Conservation (phyloP, 2,797 vertebrate genomes). For the Lacerta viridis region DNA sequence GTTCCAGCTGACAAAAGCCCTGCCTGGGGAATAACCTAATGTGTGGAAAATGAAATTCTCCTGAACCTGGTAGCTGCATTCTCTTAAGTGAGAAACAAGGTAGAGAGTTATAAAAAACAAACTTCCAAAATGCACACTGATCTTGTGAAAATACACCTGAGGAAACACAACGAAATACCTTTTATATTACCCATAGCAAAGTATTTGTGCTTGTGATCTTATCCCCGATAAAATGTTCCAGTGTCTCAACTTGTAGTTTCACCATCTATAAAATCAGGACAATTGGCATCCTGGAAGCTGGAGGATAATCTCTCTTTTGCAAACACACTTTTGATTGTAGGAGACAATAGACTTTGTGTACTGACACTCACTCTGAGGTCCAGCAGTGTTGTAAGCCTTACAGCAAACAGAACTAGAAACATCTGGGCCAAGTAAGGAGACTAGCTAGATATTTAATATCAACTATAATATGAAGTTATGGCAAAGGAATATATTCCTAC, state of each 20-base stretch:
- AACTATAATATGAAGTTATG: not conserved
- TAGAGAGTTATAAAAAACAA: too few species aligned
- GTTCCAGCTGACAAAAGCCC: too few species aligned
- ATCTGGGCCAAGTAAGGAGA: not conserved
- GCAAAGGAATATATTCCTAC: not conserved
- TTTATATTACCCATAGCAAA: too few species aligned
- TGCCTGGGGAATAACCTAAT: too few species aligned
- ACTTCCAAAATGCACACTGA: too few species aligned
- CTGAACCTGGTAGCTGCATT: too few species aligned
- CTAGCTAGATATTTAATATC: not conserved
- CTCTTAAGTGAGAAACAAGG: too few species aligned
- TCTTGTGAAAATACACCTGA: too few species aligned
- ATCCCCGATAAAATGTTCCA: not conserved
- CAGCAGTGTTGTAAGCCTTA: not conserved
- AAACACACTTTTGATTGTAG: not conserved
- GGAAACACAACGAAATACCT: too few species aligned
- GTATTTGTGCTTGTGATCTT: too few species aligned
- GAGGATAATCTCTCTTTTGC: not conserved
- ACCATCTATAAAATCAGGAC: not conserved
- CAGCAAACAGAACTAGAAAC: not conserved
- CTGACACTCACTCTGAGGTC: not conserved
- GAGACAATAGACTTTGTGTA: not conserved
- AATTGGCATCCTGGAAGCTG: not conserved
- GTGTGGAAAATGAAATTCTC: too few species aligned
- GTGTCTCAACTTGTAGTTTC: not conserved